Conservation (phyloP, 2,113 vertebrate species). For the Pardalotus punctatus region DNA sequence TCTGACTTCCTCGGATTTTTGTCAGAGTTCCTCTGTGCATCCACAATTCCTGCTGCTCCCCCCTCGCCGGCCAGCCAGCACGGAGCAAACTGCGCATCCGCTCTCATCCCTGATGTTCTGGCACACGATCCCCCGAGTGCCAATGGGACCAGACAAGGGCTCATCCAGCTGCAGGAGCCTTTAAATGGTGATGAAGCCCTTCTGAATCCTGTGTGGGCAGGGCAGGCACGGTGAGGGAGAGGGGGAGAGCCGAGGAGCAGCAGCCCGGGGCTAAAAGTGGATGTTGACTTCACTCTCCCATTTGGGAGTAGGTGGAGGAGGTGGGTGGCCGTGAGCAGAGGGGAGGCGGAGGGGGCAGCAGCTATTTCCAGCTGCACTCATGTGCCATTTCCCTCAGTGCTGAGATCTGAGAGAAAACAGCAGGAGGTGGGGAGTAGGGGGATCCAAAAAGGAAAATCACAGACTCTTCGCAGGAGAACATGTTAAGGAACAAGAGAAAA, state of each 20-base stretch:
- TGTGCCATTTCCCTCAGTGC: background rate
- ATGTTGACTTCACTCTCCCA: conserved; percentile 59
- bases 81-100: rapidly evolving
- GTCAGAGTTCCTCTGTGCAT: background rate
- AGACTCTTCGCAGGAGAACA: background rate
- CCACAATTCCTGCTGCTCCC: background rate
- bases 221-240: background rate
- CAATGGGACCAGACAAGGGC: rapidly evolving
- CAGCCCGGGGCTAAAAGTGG: conserved; percentile 48
- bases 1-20: background rate
- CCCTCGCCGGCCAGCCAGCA: background rate
- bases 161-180: background rate
- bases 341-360: conserved; percentile 34
- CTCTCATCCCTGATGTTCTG: background rate
- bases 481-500: background rate
- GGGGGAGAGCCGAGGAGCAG: background rate
- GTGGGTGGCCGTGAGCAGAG: conserved; percentile 46
- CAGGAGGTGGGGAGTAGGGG: conserved; percentile 27
- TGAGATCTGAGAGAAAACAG: conserved; percentile 3
- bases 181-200: background rate
- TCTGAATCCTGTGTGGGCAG: background rate
- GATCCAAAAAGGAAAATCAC: background rate
- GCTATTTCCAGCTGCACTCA: conserved; percentile 60
- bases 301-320: conserved; percentile 38
- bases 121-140: rapidly evolving